phyloP scores from a whole-genome alignment of 2,797 vertebrate species.

The Moxostoma hubbsi region DNA sequence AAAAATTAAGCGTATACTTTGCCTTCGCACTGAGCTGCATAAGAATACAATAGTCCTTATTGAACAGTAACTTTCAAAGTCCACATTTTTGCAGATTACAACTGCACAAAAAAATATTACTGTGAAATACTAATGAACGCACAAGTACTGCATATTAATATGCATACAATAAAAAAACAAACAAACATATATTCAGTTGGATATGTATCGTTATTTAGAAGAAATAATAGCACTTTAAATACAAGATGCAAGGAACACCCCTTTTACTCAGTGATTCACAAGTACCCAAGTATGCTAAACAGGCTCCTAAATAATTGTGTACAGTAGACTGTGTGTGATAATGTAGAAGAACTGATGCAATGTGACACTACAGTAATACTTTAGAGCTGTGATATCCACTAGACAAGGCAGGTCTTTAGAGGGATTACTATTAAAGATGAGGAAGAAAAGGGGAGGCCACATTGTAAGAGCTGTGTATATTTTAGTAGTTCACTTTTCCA shows the following conservation, averaged over 20 bases:
- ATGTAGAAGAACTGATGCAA: not conserved
- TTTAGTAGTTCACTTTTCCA: not conserved
- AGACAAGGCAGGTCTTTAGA: too few species aligned
- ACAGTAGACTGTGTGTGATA: not conserved
- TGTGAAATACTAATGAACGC: slow-evolving; percentile 6
- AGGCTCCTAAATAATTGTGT: not conserved
- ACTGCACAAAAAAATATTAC: not conserved
- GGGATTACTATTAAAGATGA: not conserved
- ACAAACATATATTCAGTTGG: too few species aligned
- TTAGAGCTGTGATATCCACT: too few species aligned
- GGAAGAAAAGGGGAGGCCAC: not conserved
- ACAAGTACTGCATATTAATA: slow-evolving; percentile 3
- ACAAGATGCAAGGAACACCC: not conserved
- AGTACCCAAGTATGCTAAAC: not conserved
- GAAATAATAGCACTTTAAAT: not conserved
- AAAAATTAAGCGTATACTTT: too few species aligned
- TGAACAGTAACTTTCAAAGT: not conserved
- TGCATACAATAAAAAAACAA: not conserved
- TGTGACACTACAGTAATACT: not conserved
- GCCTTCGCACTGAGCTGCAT: not conserved
- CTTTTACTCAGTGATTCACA: not conserved
- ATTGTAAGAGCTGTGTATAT: not conserved
- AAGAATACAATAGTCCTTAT: slow-evolving; percentile 2
- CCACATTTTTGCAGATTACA: not conserved
- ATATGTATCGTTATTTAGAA: not conserved